Conservation (phyloP, 1,140 invertebrate genomes). For the Oryzaephilus surinamensis region DNA sequence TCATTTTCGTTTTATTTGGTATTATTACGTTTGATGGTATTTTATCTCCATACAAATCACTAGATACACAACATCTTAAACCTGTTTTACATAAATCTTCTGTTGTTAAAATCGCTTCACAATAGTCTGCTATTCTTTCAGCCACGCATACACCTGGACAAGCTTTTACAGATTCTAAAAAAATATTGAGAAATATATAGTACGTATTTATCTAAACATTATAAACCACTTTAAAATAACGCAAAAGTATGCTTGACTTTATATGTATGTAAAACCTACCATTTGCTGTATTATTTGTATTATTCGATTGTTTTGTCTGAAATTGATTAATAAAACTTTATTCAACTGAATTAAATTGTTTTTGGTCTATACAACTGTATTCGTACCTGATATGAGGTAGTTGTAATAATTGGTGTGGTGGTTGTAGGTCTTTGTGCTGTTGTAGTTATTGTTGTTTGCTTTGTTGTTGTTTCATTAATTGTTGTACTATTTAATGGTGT, state of each 20-base stretch:
- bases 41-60: slow-evolving; percentile 56
- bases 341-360: no score
- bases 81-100: slow-evolving; percentile 57
- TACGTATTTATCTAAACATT: no score
- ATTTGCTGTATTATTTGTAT: no score
- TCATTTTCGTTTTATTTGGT: slow-evolving; percentile 40
- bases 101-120: slow-evolving; percentile 67
- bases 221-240: no score
- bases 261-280: no score
- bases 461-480: slow-evolving; percentile 31
- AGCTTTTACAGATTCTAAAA: slow-evolving; percentile 34
- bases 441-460: slow-evolving; percentile 26
- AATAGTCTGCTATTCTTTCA: slow-evolving; percentile 68
- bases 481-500: slow-evolving; percentile 26
- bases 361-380: neutral
- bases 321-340: no score
- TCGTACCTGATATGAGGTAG: slow-evolving; percentile 20
- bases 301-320: no score
- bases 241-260: no score
- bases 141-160: slow-evolving; percentile 77
- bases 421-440: slow-evolving; percentile 35
- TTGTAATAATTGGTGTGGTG: slow-evolving; percentile 31
- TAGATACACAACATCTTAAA: slow-evolving; percentile 63
- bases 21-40: slow-evolving; percentile 62
- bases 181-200: slow-evolving; percentile 3